Evolutionary conservation across 2,888 invertebrate species (phyloP).

Genomic region (Melipona beecheii): DNA sequence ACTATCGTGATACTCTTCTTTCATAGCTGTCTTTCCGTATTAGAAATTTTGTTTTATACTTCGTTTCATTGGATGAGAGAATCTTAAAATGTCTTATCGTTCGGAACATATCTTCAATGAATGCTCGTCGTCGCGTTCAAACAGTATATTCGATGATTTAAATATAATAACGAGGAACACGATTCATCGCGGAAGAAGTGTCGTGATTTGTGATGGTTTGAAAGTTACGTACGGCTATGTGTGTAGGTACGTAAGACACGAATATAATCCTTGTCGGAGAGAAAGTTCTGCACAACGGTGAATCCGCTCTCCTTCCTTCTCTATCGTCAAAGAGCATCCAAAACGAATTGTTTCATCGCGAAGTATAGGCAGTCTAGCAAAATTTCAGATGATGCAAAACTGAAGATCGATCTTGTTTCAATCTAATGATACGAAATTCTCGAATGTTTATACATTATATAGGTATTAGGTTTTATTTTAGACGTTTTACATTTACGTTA

Average conservation of each 20-base stretch:
- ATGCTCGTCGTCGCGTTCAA: background rate
- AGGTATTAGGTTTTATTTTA: background rate
- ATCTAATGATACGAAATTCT: background rate
- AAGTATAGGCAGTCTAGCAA: slow-evolving; percentile 16
- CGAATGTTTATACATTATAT: background rate
- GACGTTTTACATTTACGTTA: background rate
- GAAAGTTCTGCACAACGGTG: slow-evolving; percentile 70
- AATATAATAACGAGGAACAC: slow-evolving; percentile 1
- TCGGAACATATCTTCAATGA: background rate
- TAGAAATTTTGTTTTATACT: slow-evolving; percentile 41
- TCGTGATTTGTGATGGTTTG: slow-evolving; percentile 50
- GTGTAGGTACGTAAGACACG: slow-evolving; percentile 43
- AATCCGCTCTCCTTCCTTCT: slow-evolving; percentile 68
- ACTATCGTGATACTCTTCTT: slow-evolving; percentile 47
- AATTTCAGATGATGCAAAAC: background rate
- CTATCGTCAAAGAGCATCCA: slow-evolving; percentile 57
- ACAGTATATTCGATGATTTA: background rate
- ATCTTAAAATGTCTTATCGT: background rate
- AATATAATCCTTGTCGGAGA: slow-evolving; percentile 57
- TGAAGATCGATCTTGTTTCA: background rate
- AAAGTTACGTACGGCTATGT: slow-evolving; percentile 59
- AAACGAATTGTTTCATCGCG: slow-evolving; percentile 56
- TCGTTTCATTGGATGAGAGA: background rate
- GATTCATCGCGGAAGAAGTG: slow-evolving; percentile 20
- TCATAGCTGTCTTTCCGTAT: slow-evolving; percentile 36